These are phyloP conservation scores for Anolis sagrei DNA, from an alignment of 2,113 vertebrate species.

Conservation along the genomic window DNA sequence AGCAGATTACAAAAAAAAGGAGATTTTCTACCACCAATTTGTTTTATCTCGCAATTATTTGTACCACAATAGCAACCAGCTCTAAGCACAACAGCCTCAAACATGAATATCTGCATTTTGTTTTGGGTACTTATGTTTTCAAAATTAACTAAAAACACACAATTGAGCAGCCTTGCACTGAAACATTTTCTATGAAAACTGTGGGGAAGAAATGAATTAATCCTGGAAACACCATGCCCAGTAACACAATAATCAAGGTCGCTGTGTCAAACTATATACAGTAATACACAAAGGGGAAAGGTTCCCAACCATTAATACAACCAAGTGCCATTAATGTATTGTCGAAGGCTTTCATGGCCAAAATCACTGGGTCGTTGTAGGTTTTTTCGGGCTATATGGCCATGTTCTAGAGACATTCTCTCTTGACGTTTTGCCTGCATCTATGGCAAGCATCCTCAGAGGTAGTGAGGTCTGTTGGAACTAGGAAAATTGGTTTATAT, in stretches of 20 bases:
- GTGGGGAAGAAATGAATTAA: slow-evolving; percentile 59
- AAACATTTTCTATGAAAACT: slow-evolving; percentile 40
- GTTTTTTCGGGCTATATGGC: too few species aligned
- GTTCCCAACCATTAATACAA: too few species aligned
- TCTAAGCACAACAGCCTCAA: slow-evolving; percentile 42
- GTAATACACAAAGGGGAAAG: too few species aligned
- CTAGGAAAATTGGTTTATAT: too few species aligned
- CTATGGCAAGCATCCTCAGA: too few species aligned
- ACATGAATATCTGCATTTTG: slow-evolving; percentile 42
- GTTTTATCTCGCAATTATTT: slow-evolving; percentile 57
- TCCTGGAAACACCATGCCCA: slow-evolving; percentile 61
- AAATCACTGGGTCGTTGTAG: too few species aligned
- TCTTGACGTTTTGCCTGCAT: too few species aligned
- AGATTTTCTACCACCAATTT: not conserved
- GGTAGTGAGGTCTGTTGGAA: too few species aligned
- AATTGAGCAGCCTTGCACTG: slow-evolving; percentile 16
- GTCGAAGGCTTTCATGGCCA: too few species aligned
- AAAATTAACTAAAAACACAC: slow-evolving; percentile 30
- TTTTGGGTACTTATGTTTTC: slow-evolving; percentile 32
- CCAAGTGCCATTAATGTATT: too few species aligned
- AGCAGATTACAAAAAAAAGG: slow-evolving; percentile 45
- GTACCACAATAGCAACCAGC: slow-evolving; percentile 65
- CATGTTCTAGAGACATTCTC: too few species aligned
- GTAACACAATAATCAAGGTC: slow-evolving; percentile 65
- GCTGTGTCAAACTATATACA: slow-evolving; percentile 57